Base-by-base conservation (phyloP, 2,888 invertebrate genomes). In the Marronus borbonicus region DNA sequence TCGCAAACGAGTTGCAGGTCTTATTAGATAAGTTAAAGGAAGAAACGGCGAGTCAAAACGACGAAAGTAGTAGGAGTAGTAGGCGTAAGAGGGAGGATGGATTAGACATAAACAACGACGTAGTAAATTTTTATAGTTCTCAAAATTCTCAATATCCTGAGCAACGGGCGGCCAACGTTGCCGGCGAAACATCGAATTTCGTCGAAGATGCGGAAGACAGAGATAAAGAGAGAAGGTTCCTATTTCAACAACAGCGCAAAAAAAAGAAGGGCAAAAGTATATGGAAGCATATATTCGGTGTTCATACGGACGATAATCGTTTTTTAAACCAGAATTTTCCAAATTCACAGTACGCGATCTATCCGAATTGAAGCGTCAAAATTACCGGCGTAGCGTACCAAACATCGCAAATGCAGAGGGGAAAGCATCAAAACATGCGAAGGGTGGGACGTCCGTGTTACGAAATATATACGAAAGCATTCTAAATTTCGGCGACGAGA, bases 251-350 rank as follows among this genome's bases (percentile, higher is more conserved):
- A 10, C 80, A 74, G 55, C 77, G 79, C 52, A 81, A 80, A 76
- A 80, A 76, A 24, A 81, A 81, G 70, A 81, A 83, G 31, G 80
- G 81, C 49, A 80, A 80, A 72, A 76, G 31, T 50, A 75, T 83
- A 49, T 84, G 84, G 84, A 81, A 80, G 60, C 81, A 81, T 50
- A 58, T 84, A 49, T 84, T 83, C 77, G 84, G 84, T 3, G 55
- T 79, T 7, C 74, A 60, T 44, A 62, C 62, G 17, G 77, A 80
- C 36, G 80, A 80, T 28, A 81, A 82, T 76, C 82, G 82, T 84
- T 84, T 84, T 84, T 84, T 84, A 84, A 82, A 83, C 82, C 81
- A 80, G 72, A 72, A 80, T 76, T 76, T 77, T 81, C 83, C 77
- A 84, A 84, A 84, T 84, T 84, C 81, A 50, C 80, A 83, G 84